Base-by-base conservation (phyloP, 2,888 invertebrate species). In the Diabrotica balteata region DNA sequence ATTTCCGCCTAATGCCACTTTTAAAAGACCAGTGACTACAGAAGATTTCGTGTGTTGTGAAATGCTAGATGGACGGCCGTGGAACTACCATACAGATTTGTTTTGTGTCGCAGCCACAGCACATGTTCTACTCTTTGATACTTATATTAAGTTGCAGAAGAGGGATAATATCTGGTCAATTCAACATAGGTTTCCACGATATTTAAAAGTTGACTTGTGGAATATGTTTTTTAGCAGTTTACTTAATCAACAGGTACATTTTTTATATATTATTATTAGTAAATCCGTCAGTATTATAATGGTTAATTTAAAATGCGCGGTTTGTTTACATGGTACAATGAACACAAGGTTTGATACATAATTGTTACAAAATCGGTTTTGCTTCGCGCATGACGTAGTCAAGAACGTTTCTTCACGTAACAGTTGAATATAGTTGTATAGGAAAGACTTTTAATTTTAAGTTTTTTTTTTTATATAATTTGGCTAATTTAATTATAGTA, bases 31-130 rank as follows among this genome's bases (percentile, higher is more conserved):
- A 51, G 92, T 93, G 78, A 91, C 91, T 59, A 93, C 93, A 3
- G 91, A 93, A 80, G 89, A 90, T 67, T 93, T 93, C 78, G 90
- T 91, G 32, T 94, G 94, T 80, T 91, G 93, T 60, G 97, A 98
- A 86, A 98, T 98, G 97, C 88, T 90, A 74, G 95, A 95, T 77
- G 89, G 91, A 53, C 89, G 91, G 76, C 94, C 95, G 0, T 98
- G 98, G 98, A 96, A 93, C 49, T 96, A 93, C 83, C 96, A 97
- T 86, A 93, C 94, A 46, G 97, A 98, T 86, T 86, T 95, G 78
- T 97, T 91, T 84, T 96, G 97, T 73, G 85, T 96, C 70, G 94
- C 94, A 59, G 94, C 93, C 10, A 93, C 94, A 8, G 90, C 95
- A 73, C 94, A 97, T 83, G 93, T 94, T 59, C 86, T 97, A 74